Base-by-base conservation (phyloP, 2,113 vertebrate genomes). In the Heteronetta atricapilla region DNA sequence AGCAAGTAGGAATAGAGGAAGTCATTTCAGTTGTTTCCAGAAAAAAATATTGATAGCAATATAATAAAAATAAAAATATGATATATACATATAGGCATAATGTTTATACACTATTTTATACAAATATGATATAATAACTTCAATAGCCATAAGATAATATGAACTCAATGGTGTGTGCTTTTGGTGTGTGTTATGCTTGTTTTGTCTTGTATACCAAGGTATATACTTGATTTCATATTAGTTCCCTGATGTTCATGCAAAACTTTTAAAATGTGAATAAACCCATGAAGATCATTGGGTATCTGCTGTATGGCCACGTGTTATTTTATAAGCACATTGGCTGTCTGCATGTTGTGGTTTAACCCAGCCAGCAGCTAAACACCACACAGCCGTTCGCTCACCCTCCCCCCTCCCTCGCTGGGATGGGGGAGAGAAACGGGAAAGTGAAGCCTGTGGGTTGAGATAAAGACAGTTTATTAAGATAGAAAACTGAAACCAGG, bases 161-260 rank as follows among this genome's bases (percentile, higher is more conserved):
- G 55, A 75, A 33, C 34, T 52, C 29, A 56, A 0, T 22, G 14
- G 14, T 29, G 29, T 3, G 2, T 75, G n/a, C 5, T 4, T 69
- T 56, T 55, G 29, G 4, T 40, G 21, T 36, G 7, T 29, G 12
- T 42, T 69, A 10, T 5, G 14, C 28, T 78, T 55, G 34, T 81
- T 89, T 89, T 90, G 33, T 44, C 56, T 84, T 69, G 33, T 48
- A 19, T 64, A 10, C 38, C 62, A 64, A 29, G 17, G 29, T 5
- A 7, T 42, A 3, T 5, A 3, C 36, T 63, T 92, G 40, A 5
- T 29, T 81, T 92, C 86, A 42, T 75, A 0, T n/a, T 63, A 62
- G 67, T 46, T 82, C 34, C 28, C 29, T 3, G 86, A 64, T 53
- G 23, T 82, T 84, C 92, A 18, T 67, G 36, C 59, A 42, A 50